A percentile compares a stretch with the other conserved stretches of the same genome.
These are phyloP conservation scores for Alosa sapidissima DNA, from an alignment of 2,797 vertebrate genomes.

Conservation along the genomic window DNA sequence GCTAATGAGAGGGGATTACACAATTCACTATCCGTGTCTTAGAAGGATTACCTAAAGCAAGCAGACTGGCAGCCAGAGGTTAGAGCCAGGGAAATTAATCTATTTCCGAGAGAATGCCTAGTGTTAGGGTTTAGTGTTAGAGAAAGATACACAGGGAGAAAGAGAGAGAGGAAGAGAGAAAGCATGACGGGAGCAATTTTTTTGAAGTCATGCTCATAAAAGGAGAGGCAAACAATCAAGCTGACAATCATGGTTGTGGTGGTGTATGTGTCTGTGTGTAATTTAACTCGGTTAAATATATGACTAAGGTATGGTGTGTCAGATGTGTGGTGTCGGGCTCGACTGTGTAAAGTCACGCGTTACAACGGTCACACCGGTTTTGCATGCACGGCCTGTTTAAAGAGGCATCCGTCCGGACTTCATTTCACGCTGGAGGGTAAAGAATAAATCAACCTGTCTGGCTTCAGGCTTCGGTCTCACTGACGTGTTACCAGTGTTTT, in stretches of 20 bases:
- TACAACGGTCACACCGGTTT: background rate
- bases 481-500: background rate
- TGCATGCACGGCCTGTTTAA: background rate
- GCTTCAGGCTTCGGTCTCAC: background rate
- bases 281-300: background rate
- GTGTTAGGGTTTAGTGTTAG: constrained; percentile 42
- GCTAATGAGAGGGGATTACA: constrained; percentile 60
- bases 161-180: constrained; percentile 23
- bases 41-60: constrained; percentile 56
- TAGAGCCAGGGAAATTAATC: constrained; percentile 50
- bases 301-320: constrained; percentile 1
- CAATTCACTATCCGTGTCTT: constrained; percentile 53
- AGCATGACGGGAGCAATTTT: background rate
- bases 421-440: background rate
- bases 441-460: constrained; percentile 7
- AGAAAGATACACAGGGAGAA: constrained; percentile 38
- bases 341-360: background rate
- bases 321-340: background rate
- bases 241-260: background rate
- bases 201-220: background rate
- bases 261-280: background rate
- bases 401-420: background rate
- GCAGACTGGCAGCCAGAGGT: constrained; percentile 52
- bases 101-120: constrained; percentile 49
- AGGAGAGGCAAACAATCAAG: background rate